A percentile compares a stretch with the other conserved stretches of the same genome.
Evolutionary conservation across 1,140 invertebrate species (phyloP).

Genomic region (Drosophila persimilis): DNA sequence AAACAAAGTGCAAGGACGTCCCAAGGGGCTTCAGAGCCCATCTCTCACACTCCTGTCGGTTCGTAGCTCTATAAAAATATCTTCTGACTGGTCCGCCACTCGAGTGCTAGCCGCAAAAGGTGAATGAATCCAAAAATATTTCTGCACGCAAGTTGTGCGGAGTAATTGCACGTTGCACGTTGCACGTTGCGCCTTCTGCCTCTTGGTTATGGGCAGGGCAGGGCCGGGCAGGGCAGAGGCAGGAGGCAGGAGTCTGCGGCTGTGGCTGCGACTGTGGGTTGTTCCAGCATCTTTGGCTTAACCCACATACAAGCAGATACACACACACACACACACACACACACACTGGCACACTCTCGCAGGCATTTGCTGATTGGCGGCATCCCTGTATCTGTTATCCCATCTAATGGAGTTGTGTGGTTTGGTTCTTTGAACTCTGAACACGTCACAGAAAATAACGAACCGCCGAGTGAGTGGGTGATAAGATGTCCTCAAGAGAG

Average conservation of each 20-base stretch:
- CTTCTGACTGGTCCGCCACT: constrained; percentile 34
- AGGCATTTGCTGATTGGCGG: constrained; percentile 66
- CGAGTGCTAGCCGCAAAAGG: constrained; percentile 31
- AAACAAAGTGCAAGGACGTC: constrained; percentile 58
- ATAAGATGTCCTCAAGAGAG: too few species aligned
- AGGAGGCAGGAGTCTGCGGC: constrained; percentile 36
- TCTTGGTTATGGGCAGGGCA: constrained; percentile 17
- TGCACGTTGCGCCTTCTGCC: constrained; percentile 42
- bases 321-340: constrained; percentile 6
- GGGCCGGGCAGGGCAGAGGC: constrained; percentile 9
- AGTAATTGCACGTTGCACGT: constrained; percentile 68
- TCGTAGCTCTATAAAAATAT: constrained; percentile 41
- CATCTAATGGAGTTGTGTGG: constrained; percentile 48
- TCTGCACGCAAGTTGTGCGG: constrained; percentile 66
- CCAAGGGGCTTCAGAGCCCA: constrained; percentile 22
- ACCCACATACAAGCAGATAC: constrained; percentile 43
- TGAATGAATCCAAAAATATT: constrained; percentile 74
- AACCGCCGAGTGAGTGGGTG: too few species aligned
- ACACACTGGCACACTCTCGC: constrained; percentile 1
- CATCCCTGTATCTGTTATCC: constrained; percentile 41
- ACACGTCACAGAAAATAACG: too few species aligned
- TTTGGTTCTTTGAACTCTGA: constrained; percentile 31
- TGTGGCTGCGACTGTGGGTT: constrained; percentile 45
- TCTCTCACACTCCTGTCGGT: constrained; percentile 9
- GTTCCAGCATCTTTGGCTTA: constrained; percentile 50